These are phyloP conservation scores for Sphaerophoria rueppellii DNA, from an alignment of 2,888 invertebrate genomes.

Conservation along the genomic window DNA sequence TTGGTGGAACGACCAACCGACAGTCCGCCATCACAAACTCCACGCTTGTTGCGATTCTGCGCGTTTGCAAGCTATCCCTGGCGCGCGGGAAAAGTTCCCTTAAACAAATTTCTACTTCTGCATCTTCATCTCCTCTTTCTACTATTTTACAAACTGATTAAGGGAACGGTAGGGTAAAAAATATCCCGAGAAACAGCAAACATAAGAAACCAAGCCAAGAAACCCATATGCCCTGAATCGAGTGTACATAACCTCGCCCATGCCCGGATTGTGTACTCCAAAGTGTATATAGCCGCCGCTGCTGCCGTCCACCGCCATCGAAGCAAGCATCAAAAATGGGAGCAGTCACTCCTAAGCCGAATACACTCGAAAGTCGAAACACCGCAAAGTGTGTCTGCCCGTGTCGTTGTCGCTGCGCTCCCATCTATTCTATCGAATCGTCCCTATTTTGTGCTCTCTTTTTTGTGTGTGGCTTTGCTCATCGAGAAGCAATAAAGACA, in stretches of 20 bases:
- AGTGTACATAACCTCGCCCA: constrained; percentile 73
- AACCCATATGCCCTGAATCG: constrained; percentile 71
- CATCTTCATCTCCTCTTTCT: constrained; percentile 39
- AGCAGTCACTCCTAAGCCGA: constrained; percentile 51
- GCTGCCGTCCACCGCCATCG: too few species aligned
- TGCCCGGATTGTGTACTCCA: constrained; percentile 58
- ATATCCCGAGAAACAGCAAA: constrained; percentile 13
- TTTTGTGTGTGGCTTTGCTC: constrained; percentile 62
- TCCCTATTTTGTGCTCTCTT: constrained; percentile 46
- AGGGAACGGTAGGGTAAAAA: constrained; percentile 6
- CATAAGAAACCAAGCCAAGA: constrained; percentile 67
- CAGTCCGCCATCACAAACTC: neutral
- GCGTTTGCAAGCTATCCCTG: constrained; percentile 38
- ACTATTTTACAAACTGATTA: constrained; percentile 29
- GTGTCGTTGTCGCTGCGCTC: constrained; percentile 52
- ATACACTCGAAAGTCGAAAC: constrained; percentile 29
- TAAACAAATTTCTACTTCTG: constrained; percentile 23
- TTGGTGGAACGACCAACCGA: neutral
- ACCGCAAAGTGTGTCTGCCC: constrained; percentile 14
- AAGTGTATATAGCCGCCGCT: constrained; percentile 25
- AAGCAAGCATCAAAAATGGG: constrained; percentile 45
- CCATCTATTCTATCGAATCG: constrained; percentile 23
- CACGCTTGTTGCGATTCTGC: constrained; percentile 60
- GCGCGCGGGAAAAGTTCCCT: constrained; percentile 65
- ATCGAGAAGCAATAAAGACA: constrained; percentile 71